These are phyloP conservation scores for Limnodromus scolopaceus DNA, from an alignment of 2,797 vertebrate genomes.

Conservation along the genomic window DNA sequence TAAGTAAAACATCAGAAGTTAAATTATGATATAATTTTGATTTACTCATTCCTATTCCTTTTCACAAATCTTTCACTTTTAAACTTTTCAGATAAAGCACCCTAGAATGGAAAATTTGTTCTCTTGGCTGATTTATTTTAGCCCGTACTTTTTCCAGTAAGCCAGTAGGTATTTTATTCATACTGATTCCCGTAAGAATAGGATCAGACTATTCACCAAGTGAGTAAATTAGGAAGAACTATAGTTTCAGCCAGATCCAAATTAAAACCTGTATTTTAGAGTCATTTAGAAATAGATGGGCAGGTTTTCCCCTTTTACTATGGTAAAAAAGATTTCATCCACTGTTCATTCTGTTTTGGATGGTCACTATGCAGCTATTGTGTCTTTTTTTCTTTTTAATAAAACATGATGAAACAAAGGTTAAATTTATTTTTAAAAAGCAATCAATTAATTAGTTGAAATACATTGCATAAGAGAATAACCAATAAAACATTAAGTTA, in stretches of 20 bases:
- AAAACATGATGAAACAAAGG: not conserved
- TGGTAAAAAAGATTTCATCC: fast-evolving
- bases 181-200: not conserved
- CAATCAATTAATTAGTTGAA: not conserved
- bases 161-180: not conserved
- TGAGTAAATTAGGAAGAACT: not conserved
- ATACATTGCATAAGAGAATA: not conserved
- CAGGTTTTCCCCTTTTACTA: not conserved
- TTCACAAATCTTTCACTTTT: not conserved
- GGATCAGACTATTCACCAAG: not conserved
- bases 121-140: not conserved
- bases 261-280: not conserved
- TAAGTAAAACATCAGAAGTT: not conserved
- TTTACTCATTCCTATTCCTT: not conserved
- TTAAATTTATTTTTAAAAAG: not conserved
- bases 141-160: not conserved
- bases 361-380: not conserved
- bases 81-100: not conserved
- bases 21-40: not conserved
- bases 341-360: not conserved
- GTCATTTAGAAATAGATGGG: not conserved
- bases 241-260: not conserved
- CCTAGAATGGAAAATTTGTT: not conserved
- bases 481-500: not conserved
- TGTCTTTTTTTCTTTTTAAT: not conserved